These are phyloP conservation scores for Bicyclus anynana DNA, from an alignment of 1,140 invertebrate genomes.

Conservation along the genomic window DNA sequence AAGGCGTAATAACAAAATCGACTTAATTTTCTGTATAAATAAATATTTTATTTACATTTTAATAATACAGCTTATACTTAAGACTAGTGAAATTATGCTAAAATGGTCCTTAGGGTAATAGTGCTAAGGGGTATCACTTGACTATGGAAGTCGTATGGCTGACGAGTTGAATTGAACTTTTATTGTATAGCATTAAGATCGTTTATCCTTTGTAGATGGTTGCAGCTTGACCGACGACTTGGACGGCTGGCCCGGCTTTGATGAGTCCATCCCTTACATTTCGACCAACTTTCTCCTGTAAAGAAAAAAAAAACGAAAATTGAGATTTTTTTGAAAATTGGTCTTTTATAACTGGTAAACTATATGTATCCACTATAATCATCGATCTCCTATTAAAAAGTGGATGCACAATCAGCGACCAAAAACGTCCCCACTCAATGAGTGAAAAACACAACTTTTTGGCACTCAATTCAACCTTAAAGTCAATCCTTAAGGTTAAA, in stretches of 20 bases:
- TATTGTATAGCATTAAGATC: background rate
- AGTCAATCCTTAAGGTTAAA: too few relatives aligned
- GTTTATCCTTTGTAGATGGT: slow-evolving; percentile 28
- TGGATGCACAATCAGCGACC: too few relatives aligned
- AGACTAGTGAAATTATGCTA: slow-evolving; percentile 11
- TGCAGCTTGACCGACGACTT: slow-evolving; percentile 39
- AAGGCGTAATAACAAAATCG: background rate
- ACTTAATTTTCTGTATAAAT: too few relatives aligned
- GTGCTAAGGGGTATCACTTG: slow-evolving; percentile 17
- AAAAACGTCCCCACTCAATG: too few relatives aligned
- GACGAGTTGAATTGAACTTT: too few relatives aligned
- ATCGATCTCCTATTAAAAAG: too few relatives aligned
- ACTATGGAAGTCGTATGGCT: slow-evolving; percentile 13
- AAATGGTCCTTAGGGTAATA: background rate
- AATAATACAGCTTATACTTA: slow-evolving; percentile 15
- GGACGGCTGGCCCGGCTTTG: slow-evolving; percentile 53
- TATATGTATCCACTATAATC: too few relatives aligned
- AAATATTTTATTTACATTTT: slow-evolving; percentile 16
- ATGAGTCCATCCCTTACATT: slow-evolving; percentile 49
- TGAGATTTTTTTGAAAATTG: too few relatives aligned
- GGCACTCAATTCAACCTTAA: too few relatives aligned
- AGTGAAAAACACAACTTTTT: too few relatives aligned
- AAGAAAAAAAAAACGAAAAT: slow-evolving; percentile 27
- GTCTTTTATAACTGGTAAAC: too few relatives aligned
- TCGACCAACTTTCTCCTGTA: slow-evolving; percentile 48